Evolutionary conservation across 2,888 invertebrate genomes (phyloP), one percentile per base, ranked within the genome.

Genomic region (Leucophenga montana): DNA sequence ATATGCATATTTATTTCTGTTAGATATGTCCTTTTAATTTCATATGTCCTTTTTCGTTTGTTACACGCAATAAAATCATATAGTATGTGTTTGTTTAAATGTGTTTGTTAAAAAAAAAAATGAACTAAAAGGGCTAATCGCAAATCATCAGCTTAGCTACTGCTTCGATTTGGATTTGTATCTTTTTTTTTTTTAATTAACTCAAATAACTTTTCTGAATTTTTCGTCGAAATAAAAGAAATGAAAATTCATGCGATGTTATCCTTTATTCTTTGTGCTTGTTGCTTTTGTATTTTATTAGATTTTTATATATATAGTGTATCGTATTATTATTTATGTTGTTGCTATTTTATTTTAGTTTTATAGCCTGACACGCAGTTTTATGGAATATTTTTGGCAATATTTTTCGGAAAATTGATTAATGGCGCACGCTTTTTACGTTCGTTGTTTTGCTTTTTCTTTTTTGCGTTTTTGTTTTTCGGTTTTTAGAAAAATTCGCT

Each of bases 361-460:
- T 56, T 56, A 56, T 56, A 56, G 56, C 56, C 27, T 56, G 20
- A 56, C 56, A 56, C 27, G 27, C 50, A 18, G 50, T 50, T 64
- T 44, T 61, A 27, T 61, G 44, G 16, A 16, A 22, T 48, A 46
- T 64, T 27, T 46, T 14, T 59, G 14, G 27, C n/a, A 14, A n/a
- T 31, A 33, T 27, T 33, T 59, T 57, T 6, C 83, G 80, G 79
- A 83, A 80, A 79, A 84, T 83, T 85, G 84, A 83, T 84, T 82
- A 80, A 79, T 85, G 79, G 77, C 73, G n/a, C 31, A 27, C 31
- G 22, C 56, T 56, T 5, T 22, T 56, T 14, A 18, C 3, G 16
- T 57, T 57, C 14, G 11, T 44, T 33, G 20, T 14, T 53, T 39
- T 48, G 5, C n/a, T 16, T 50, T 67, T 53, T 33, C 14, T 57